Percentiles rank a stretch among this genome's conserved stretches.
Evolutionary conservation across 2,797 vertebrate genomes (phyloP).

Genomic region (Oophaga sylvatica): DNA sequence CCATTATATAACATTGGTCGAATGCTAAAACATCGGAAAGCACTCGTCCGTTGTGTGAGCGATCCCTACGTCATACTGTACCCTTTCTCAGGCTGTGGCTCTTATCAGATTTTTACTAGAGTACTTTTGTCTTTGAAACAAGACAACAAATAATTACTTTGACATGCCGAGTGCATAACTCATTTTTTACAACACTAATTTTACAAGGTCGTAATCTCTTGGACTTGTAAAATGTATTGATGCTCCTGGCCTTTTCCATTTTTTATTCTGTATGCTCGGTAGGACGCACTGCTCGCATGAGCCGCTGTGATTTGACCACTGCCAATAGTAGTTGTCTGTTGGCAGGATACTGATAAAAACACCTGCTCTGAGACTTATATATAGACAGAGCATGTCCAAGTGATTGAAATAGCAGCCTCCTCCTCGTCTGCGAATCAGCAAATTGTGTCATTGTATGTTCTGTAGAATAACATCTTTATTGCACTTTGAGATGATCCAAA

Average conservation of each 20-base stretch:
- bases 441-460: not conserved
- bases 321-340: constrained; percentile 29
- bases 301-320: constrained; percentile 8
- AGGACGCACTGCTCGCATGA: not conserved
- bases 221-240: not conserved
- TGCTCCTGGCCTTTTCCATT: not conserved
- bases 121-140: not conserved
- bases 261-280: not conserved
- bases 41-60: no score
- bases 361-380: constrained; percentile 37
- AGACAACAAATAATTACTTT: not conserved
- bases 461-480: not conserved
- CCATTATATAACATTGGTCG: no score
- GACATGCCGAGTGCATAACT: not conserved
- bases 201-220: not conserved
- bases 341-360: constrained; percentile 14
- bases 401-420: constrained; percentile 17
- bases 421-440: not conserved
- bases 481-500: not conserved
- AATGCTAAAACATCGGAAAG: no score
- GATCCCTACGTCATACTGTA: not conserved
- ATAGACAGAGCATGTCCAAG: constrained; percentile 6
- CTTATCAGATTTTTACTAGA: not conserved
- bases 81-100: not conserved
- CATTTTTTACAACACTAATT: not conserved